Conservation (phyloP, 2,797 vertebrate genomes). For the Caiman crocodilus region DNA sequence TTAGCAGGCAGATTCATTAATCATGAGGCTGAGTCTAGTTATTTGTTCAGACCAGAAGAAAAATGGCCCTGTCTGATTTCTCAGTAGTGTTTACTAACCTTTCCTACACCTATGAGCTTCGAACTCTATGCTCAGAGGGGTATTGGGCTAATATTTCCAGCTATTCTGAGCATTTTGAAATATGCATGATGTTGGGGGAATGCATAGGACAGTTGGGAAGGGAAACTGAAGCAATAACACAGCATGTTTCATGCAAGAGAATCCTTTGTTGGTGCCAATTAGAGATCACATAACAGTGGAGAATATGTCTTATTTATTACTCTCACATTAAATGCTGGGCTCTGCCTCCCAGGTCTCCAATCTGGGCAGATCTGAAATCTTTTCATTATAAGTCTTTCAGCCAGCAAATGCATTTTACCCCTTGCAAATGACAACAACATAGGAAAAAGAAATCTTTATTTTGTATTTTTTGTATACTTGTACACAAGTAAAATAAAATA, state of each 20-base stretch:
- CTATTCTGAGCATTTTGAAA: conserved; percentile 2
- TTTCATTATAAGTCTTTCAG: background rate
- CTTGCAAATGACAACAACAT: conserved; percentile 60
- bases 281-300: background rate
- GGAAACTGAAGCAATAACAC: background rate
- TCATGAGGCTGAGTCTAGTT: background rate
- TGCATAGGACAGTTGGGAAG: accelerated
- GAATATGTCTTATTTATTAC: conserved; percentile 25
- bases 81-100: background rate
- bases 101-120: background rate
- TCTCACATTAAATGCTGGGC: background rate
- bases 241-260: background rate
- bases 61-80: background rate
- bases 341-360: background rate
- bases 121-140: background rate
- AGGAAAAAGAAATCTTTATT: conserved; percentile 86
- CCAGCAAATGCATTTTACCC: background rate
- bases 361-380: background rate
- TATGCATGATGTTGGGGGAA: accelerated
- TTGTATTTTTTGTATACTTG: conserved; percentile 89
- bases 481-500: conserved; percentile 99
- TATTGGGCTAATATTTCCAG: background rate
- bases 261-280: conserved; percentile 1
- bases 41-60: background rate
- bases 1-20: background rate